Evolutionary conservation across 92 coral and sea anemone genomes (phyloP), one percentile per base, ranked within the genome.

Genomic region (Heteractis magnifica): DNA sequence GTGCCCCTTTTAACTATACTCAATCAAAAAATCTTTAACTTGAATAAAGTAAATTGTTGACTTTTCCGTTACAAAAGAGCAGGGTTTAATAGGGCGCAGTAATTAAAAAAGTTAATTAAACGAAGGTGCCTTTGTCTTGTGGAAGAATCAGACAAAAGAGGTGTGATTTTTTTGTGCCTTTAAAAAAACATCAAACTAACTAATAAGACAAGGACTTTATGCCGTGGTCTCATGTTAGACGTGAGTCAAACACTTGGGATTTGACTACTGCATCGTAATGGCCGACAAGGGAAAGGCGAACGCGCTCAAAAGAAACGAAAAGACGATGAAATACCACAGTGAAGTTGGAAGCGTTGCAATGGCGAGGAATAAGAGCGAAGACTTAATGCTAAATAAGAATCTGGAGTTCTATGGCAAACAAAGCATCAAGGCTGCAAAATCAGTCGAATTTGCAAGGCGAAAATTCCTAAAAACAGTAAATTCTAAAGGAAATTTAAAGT

Each of bases 381-480:
- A 48, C 4, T 8, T 64, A 13, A 65, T 14, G 59, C 71, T 85
- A 44, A 51, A 51, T 19, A 85, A 51, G 52, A 85, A 74, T 51
- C 51, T 85, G 41, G 78, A 53, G 21, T 52, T 58, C 58, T 85
- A 78, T 23, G 88, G 78, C 21, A 85, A 85, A 85, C 83, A 85
- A 77, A 51, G 83, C 53, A 11, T 12, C 10, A 85, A 85, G 55
- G 88, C 88, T 21, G 83, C 72, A 4, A 77, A 75, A 49, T 85
- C 88, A 19, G 71, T 85, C 41, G 88, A 85, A 78, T 78, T 78
- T 68, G 83, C 88, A 23, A 78, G 77, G 60, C 80, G 83, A 26
- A 26, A 82, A 34, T 77, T 85, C 50, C 34, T 85, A n/a, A 79
- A 85, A 26, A 71, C 88, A 6, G 53, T 76, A 52, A 85, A 34